Evolutionary conservation across 2,797 vertebrate genomes (phyloP).

Genomic region (Hapalemur alaotrensis): DNA sequence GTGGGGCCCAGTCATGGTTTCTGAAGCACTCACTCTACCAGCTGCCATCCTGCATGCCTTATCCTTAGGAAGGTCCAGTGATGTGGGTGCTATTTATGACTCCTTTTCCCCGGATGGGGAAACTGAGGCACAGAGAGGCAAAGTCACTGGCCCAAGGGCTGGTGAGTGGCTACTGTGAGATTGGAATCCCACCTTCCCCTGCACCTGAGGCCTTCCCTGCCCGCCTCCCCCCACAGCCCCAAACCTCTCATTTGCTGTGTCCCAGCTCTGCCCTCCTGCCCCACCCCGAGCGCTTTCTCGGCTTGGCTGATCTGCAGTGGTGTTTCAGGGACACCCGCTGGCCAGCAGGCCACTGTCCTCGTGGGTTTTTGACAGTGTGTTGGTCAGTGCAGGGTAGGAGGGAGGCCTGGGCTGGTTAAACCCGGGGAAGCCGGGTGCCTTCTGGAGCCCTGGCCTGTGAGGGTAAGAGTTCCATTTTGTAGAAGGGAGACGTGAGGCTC

Average conservation of each 20-base stretch:
- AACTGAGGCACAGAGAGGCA: background rate
- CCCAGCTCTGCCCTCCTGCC: fast-evolving
- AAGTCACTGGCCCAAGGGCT: background rate
- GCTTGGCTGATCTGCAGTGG: background rate
- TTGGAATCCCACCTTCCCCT: background rate
- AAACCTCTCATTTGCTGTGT: background rate
- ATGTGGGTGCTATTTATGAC: fast-evolving
- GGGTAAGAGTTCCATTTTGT: background rate
- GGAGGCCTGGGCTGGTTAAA: background rate
- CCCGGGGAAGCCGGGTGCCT: background rate
- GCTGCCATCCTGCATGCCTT: fast-evolving
- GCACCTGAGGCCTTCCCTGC: background rate
- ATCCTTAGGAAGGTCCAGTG: fast-evolving
- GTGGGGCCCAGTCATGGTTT: background rate
- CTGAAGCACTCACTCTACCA: fast-evolving
- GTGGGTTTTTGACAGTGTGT: background rate
- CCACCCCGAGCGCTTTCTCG: fast-evolving
- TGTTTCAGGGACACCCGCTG: background rate
- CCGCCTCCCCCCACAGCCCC: background rate
- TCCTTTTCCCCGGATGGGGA: background rate
- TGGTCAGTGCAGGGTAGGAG: background rate
- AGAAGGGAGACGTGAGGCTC: background rate
- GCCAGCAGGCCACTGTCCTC: background rate
- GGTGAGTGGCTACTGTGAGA: background rate
- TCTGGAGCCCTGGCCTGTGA: background rate